phyloP scores from a whole-genome alignment of 2,797 vertebrate species.

The Danio jaintianensis region DNA sequence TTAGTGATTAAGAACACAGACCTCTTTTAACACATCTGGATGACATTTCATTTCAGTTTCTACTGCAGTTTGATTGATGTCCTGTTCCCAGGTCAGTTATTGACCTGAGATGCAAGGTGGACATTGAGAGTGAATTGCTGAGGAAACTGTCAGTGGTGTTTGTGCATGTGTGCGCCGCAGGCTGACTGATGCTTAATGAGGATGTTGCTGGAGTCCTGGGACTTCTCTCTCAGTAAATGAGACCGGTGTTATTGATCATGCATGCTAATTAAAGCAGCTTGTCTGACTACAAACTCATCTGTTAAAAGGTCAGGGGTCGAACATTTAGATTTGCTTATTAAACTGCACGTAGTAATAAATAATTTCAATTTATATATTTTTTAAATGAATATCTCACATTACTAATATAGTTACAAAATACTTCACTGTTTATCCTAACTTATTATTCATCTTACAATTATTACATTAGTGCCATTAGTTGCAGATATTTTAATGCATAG shows the following conservation, averaged over 20 bases:
- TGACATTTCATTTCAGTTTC: background rate
- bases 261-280: background rate
- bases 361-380: too few species aligned
- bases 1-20: background rate
- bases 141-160: background rate
- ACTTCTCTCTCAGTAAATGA: background rate
- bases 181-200: background rate
- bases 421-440: too few species aligned
- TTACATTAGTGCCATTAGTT: background rate
- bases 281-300: background rate
- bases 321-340: background rate
- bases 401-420: background rate
- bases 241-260: background rate
- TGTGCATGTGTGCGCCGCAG: background rate
- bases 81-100: background rate
- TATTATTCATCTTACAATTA: background rate
- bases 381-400: background rate
- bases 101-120: background rate
- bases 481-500: too few species aligned
- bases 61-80: background rate
- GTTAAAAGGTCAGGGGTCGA: background rate
- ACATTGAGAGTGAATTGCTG: background rate
- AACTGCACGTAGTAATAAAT: background rate
- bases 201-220: background rate
- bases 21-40: background rate